Conservation (phyloP, 2,888 invertebrate species). For the Alsophila aescularia region DNA sequence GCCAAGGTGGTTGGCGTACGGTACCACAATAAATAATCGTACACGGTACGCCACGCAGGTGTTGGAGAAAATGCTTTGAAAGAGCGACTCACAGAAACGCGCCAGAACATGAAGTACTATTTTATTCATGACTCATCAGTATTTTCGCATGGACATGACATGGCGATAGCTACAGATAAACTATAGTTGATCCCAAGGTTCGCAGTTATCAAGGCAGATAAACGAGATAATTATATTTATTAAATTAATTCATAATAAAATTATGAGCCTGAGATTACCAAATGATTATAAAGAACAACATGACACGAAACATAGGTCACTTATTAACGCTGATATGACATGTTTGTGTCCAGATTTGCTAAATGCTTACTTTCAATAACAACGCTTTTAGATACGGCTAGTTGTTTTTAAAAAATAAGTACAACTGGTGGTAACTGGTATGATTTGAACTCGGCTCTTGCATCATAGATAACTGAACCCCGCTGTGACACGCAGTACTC, state of each 20-base stretch:
- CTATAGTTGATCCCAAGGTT: background rate
- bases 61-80: too few relatives aligned
- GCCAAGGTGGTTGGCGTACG: too few relatives aligned
- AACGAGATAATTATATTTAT: background rate
- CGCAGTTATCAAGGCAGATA: conserved; percentile 2
- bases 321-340: conserved; percentile 9
- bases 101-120: too few relatives aligned
- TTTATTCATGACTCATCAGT: too few relatives aligned
- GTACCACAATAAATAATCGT: too few relatives aligned
- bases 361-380: conserved; percentile 12
- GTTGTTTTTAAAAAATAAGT: conserved; percentile 4
- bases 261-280: conserved; percentile 6
- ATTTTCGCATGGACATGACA: background rate
- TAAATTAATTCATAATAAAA: conserved; percentile 1
- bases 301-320: background rate
- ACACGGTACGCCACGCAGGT: too few relatives aligned
- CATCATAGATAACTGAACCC: conserved; percentile 15
- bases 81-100: too few relatives aligned
- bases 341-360: conserved; percentile 20
- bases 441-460: conserved; percentile 9
- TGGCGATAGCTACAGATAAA: conserved; percentile 7
- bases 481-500: conserved; percentile 1
- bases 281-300: background rate
- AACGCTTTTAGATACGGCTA: background rate
- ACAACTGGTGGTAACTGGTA: background rate